These are phyloP conservation scores for Ectemnius cavifrons DNA, from an alignment of 2,888 invertebrate species.

Conservation along the genomic window DNA sequence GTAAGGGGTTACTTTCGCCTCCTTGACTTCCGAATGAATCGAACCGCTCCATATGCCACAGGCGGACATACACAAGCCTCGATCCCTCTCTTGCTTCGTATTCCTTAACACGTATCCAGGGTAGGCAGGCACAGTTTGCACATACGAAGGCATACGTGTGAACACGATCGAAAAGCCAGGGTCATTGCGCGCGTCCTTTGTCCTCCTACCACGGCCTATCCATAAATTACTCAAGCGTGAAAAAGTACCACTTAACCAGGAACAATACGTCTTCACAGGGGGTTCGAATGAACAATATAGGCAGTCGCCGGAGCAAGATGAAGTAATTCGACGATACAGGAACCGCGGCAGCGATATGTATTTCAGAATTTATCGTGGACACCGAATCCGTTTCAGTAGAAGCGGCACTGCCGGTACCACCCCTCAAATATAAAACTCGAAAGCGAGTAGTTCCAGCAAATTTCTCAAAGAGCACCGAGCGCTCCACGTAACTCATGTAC, in stretches of 20 bases:
- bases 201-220: slow-evolving; percentile 31
- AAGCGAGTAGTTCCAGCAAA: not conserved
- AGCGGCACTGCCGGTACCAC: not conserved
- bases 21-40: not conserved
- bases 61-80: not conserved
- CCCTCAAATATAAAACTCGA: slow-evolving; percentile 1
- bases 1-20: not conserved
- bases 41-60: slow-evolving; percentile 7
- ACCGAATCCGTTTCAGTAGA: not conserved
- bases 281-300: slow-evolving; percentile 27
- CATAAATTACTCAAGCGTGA: slow-evolving; percentile 47
- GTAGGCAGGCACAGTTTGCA: not conserved
- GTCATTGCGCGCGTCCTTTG: slow-evolving; percentile 26
- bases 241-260: slow-evolving; percentile 40
- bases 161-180: slow-evolving; percentile 11
- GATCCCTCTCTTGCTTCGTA: not conserved
- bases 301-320: slow-evolving; percentile 14
- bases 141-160: slow-evolving; percentile 10
- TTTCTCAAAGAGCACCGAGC: not conserved
- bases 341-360: not conserved
- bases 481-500: not conserved
- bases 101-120: slow-evolving; percentile 10
- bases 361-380: slow-evolving; percentile 8
- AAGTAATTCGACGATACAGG: slow-evolving; percentile 27
- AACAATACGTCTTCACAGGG: slow-evolving; percentile 35